phyloP scores from a whole-genome alignment of 1,140 invertebrate genomes.

The Arion vulgaris region DNA sequence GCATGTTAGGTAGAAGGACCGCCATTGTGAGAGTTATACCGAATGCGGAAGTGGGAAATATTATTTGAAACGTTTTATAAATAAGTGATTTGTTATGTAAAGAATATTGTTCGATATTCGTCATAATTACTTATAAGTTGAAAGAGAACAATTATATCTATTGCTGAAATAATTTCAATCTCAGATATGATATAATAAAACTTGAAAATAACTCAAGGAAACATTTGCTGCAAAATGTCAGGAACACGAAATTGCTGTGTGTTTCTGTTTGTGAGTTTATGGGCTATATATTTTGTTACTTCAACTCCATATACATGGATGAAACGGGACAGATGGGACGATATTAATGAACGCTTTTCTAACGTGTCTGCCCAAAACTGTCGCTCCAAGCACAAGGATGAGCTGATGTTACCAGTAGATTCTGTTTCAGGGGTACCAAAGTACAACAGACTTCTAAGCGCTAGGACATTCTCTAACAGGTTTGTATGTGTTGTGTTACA shows the following conservation, averaged over 20 bases:
- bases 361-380: slow-evolving; percentile 88
- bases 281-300: slow-evolving; percentile 28
- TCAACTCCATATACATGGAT: slow-evolving; percentile 59
- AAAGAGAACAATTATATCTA: background rate
- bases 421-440: slow-evolving; percentile 92
- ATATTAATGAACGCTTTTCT: slow-evolving; percentile 86
- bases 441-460: slow-evolving; percentile 89
- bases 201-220: background rate
- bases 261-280: slow-evolving; percentile 33
- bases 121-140: background rate
- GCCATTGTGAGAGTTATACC: slow-evolving; percentile 8
- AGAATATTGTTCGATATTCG: background rate
- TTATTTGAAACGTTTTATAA: background rate
- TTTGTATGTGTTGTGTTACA: background rate
- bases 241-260: slow-evolving; percentile 13
- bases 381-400: slow-evolving; percentile 84
- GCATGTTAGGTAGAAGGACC: background rate
- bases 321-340: slow-evolving; percentile 87
- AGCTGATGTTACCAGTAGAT: slow-evolving; percentile 84
- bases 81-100: background rate
- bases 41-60: slow-evolving; percentile 14
- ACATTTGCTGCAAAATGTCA: background rate
- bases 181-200: background rate
- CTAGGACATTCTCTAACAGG: slow-evolving; percentile 92
- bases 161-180: too few species aligned